Conservation (phyloP, 2,888 invertebrate species). For the Coleophora deauratella region DNA sequence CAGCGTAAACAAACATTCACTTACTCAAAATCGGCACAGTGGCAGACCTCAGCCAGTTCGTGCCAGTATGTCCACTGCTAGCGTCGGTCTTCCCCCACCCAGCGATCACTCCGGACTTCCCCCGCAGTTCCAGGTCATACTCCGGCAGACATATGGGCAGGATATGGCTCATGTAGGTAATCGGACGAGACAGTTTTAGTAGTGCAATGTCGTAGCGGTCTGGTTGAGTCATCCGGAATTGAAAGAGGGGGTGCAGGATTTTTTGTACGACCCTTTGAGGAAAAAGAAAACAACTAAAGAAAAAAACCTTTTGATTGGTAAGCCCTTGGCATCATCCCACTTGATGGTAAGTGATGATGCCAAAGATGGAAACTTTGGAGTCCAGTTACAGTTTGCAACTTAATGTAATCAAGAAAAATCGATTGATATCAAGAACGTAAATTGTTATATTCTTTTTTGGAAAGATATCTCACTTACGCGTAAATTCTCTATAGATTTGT, state of each 20-base stretch:
- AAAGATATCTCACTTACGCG: too few species aligned
- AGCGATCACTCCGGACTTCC: slow-evolving; percentile 75
- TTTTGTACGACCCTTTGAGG: slow-evolving; percentile 78
- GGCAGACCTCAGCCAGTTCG: slow-evolving; percentile 85
- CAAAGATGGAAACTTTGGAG: too few species aligned
- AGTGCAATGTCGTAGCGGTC: slow-evolving; percentile 87
- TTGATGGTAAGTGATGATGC: too few species aligned
- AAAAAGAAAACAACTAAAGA: slow-evolving; percentile 11
- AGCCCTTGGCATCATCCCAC: too few species aligned
- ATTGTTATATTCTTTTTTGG: too few species aligned
- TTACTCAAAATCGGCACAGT: slow-evolving; percentile 86
- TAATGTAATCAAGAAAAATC: too few species aligned
- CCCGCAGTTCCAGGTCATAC: slow-evolving; percentile 43
- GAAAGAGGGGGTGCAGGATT: slow-evolving; percentile 85
- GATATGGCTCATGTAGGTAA: slow-evolving; percentile 78
- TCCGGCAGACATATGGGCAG: slow-evolving; percentile 86
- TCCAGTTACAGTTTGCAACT: too few species aligned
- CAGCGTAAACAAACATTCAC: too few species aligned
- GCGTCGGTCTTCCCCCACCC: slow-evolving; percentile 90
- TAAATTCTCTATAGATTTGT: too few species aligned
- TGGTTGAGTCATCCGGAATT: slow-evolving; percentile 87
- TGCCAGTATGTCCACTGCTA: slow-evolving; percentile 82
- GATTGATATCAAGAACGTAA: too few species aligned
- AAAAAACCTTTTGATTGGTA: too few species aligned
- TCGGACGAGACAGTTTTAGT: slow-evolving; percentile 79